A percentile compares a stretch with the other conserved stretches of the same genome.
These are phyloP conservation scores for Pluvianellus socialis DNA, from an alignment of 2,113 vertebrate species.

Conservation along the genomic window DNA sequence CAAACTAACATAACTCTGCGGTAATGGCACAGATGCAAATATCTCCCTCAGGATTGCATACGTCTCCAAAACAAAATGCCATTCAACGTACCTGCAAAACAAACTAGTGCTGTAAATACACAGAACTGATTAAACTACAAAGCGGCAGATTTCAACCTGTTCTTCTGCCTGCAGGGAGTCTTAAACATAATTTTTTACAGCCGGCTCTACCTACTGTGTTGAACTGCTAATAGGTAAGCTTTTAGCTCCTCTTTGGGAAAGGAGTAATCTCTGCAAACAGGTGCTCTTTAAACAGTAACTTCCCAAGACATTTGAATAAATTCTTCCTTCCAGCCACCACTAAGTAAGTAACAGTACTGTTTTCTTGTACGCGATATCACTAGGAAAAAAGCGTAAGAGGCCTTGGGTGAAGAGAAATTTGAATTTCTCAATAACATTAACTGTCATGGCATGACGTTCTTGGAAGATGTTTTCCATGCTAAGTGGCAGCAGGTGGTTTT, in stretches of 20 bases:
- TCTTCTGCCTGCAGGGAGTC: background rate
- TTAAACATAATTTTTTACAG: background rate
- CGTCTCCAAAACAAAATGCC: background rate
- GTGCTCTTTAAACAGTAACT: conserved; percentile 31
- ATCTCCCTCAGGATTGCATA: background rate
- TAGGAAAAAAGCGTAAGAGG: background rate
- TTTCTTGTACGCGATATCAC: accelerated
- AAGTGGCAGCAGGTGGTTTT: background rate
- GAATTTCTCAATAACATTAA: background rate
- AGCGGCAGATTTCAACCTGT: background rate
- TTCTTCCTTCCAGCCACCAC: background rate
- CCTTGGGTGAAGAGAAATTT: background rate
- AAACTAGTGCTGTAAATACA: background rate
- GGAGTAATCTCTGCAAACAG: background rate
- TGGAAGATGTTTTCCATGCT: background rate
- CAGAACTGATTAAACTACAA: background rate
- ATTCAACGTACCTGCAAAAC: background rate
- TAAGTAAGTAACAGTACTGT: background rate
- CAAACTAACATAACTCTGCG: background rate
- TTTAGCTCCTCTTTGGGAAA: background rate
- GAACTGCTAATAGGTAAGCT: conserved; percentile 6
- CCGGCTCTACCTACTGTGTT: background rate
- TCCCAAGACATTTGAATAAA: background rate
- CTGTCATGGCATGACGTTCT: background rate
- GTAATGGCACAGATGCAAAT: background rate